Base-by-base conservation (phyloP, 2,888 invertebrate species). In the Drosophila picticornis region DNA sequence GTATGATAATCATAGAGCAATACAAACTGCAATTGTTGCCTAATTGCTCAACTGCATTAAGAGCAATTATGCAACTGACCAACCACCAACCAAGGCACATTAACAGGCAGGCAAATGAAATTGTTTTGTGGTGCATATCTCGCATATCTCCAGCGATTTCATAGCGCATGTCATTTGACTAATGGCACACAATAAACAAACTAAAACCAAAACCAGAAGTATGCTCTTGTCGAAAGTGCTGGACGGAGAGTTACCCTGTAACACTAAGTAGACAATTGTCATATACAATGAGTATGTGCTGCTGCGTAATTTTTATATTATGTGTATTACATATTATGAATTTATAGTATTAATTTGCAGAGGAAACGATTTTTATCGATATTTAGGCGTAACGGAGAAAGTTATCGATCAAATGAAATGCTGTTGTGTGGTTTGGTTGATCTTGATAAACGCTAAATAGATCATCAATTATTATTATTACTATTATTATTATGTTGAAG, bases 21-120 rank as follows among this genome's bases (percentile, higher is more conserved):
- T 50, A 56, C 51, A 46, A 55, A 51, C 22, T 79, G 83, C 82
- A 74, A 57, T 67, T 63, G 66, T 85, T 75, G 71, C 57, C 64
- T 89, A 89, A 90, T 90, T 85, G 82, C 55, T 60, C 57, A 81
- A 84, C 64, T 85, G 91, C 91, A 85, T 90, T 89, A 67, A 55
- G 43, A 81, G 74, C 90, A 80, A 89, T 85, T 90, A 85, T 90
- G 84, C 74, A 73, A 68, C 71, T 56, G 75, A 70, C 69, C 60
- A 55, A 43, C 57, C 19, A 46, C 38, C 38, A 38, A 38, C 46
- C 46, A 4, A 13, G n/a, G 56, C 19, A 40, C 48, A 80, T 80
- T 60, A 63, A 29, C 56, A 25, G 55, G 36, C 56, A 13, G 46
- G 29, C 29, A 65, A 77, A 71, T 82, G 79, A 78, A 81, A 57